Evolutionary conservation across 2,113 vertebrate genomes (phyloP).

Genomic region (Naja naja): DNA sequence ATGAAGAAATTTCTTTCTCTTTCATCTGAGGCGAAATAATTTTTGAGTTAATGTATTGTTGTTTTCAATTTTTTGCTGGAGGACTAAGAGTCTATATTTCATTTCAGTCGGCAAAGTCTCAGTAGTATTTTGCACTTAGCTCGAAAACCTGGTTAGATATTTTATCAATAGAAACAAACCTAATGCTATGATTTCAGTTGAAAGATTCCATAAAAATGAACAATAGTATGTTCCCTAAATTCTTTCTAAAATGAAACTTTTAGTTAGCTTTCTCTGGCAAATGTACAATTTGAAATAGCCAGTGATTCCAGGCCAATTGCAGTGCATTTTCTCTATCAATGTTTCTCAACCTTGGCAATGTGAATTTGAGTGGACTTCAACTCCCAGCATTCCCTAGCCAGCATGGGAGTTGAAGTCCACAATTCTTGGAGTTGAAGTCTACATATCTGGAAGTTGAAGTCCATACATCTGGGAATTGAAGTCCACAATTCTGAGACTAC

Average conservation of each 20-base stretch:
- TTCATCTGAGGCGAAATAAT: not conserved
- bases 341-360: too few relatives aligned
- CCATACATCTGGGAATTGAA: too few relatives aligned
- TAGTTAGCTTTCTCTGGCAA: not conserved
- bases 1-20: not conserved
- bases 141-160: slow-evolving; percentile 15
- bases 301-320: not conserved
- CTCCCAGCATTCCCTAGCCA: too few relatives aligned
- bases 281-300: slow-evolving; percentile 6
- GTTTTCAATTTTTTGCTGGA: not conserved
- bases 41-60: not conserved
- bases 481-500: too few relatives aligned
- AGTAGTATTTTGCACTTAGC: not conserved
- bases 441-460: too few relatives aligned
- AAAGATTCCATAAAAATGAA: not conserved
- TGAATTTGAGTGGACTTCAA: too few relatives aligned
- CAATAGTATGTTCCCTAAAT: not conserved
- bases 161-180: slow-evolving; percentile 29
- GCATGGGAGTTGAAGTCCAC: too few relatives aligned
- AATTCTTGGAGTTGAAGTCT: too few relatives aligned
- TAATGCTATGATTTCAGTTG: slow-evolving; percentile 18
- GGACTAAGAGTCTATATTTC: not conserved
- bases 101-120: not conserved
- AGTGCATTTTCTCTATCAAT: not conserved
- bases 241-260: not conserved